Evolutionary conservation across 1,140 invertebrate species (phyloP), one percentile per base, ranked within the genome.

Genomic region (Drosophila takahashii): DNA sequence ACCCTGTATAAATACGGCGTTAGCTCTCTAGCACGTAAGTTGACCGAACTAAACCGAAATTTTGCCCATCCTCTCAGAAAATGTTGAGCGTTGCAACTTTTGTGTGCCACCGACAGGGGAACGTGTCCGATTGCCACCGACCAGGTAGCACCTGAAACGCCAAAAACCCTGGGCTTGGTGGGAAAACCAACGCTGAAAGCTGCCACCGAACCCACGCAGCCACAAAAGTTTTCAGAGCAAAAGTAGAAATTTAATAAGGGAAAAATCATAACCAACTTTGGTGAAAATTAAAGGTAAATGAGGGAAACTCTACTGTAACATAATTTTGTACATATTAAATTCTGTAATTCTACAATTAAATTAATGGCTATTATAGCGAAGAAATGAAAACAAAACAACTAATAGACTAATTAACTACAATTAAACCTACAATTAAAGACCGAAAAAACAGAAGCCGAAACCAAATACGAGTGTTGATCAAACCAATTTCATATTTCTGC

Each of bases 401-500:
- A 90, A 72, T 90, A 90, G 87, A 80, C 67, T 90, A 90, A 80
- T 84, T 85, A 66, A 73, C 64, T 79, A 79, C 70, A 79, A 77
- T 78, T 74, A 89, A 77, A 84, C 51, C 44, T 81, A 81, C 61
- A 76, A 39, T 70, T 79, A 79, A 65, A 59, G 67, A 77, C 37
- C 44, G 34, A 52, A 27, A 48, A 10, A 62, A 32, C n/a, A 34
- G 36, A 73, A 54, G 48, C 54, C 54, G 36, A 67, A 76, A 66
- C 51, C 47, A 76, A 78, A 72, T 34, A 72, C 47, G 67, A 72
- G 66, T 60, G 74, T 85, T 85, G 81, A 86, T 85, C 74, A 67
- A 80, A 74, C 52, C 75, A 85, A 74, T 77, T 89, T 90, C 54
- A 90, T 79, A 80, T 89, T 90, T 90, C 87, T 90, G 87, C 87